phyloP scores from a whole-genome alignment of 2,113 vertebrate genomes.

The Sinocyclocheilus rhinocerous region DNA sequence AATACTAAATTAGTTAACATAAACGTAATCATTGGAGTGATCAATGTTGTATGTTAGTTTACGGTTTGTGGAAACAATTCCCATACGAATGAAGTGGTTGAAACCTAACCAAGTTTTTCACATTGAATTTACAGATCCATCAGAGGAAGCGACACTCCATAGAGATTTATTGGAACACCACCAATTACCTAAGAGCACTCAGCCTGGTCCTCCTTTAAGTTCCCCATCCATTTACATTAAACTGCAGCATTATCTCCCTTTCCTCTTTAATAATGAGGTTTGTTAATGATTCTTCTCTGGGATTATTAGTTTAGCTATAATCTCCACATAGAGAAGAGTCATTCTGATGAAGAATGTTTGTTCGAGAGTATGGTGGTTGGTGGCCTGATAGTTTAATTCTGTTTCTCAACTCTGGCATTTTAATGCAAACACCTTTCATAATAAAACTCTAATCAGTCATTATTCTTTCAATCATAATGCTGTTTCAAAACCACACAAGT shows the following conservation, averaged over 20 bases:
- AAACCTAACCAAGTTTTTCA: neutral
- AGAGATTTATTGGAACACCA: conserved; percentile 36
- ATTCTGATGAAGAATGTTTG: conserved; percentile 15
- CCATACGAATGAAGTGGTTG: neutral
- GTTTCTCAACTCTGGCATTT: neutral
- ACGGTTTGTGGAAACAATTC: neutral
- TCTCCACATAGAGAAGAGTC: neutral
- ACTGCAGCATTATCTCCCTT: conserved; percentile 20
- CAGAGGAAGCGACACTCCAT: neutral
- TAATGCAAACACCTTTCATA: conserved; percentile 24
- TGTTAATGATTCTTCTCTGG: conserved; percentile 45
- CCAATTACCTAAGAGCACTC: conserved; percentile 42
- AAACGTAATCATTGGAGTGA: neutral
- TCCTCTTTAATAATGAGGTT: conserved; percentile 34
- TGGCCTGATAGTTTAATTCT: neutral
- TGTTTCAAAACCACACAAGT: conserved; percentile 34
- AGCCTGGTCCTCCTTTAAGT: conserved; percentile 40
- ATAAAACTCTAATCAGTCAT: conserved; percentile 13
- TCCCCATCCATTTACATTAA: conserved; percentile 22
- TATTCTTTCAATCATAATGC: conserved; percentile 25
- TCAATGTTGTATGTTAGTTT: neutral
- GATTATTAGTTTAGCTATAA: conserved; percentile 23
- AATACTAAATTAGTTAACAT: neutral
- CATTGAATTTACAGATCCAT: neutral
- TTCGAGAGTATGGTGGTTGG: neutral